Evolutionary conservation across 2,888 invertebrate species (phyloP).

Genomic region (Drosophila colorata): DNA sequence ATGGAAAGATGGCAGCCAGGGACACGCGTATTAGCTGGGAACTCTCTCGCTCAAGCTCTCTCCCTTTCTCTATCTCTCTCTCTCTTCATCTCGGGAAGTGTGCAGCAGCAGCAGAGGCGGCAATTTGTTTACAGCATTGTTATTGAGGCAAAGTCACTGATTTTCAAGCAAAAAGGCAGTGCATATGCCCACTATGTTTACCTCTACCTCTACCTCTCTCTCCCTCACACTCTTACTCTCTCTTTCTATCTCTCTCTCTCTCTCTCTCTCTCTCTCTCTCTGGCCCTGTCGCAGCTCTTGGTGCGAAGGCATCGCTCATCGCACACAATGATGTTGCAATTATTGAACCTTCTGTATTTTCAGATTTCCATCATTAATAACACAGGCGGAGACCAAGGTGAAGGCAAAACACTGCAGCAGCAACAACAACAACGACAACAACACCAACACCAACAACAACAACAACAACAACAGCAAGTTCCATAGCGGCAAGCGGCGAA

Average conservation of each 20-base stretch:
- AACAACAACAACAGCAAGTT: conserved; percentile 12
- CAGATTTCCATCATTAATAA: conserved; percentile 85
- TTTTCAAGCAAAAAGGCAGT: conserved; percentile 40
- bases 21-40: conserved; percentile 55
- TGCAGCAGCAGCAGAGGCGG: conserved; percentile 35
- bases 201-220: background rate
- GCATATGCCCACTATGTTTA: background rate
- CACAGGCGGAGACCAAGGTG: conserved; percentile 84
- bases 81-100: conserved; percentile 34
- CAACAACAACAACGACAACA: background rate
- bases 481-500: conserved; percentile 27
- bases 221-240: too few relatives aligned
- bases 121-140: conserved; percentile 72
- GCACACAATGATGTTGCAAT: conserved; percentile 84
- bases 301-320: conserved; percentile 60
- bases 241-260: background rate
- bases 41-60: background rate
- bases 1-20: conserved; percentile 59
- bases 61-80: background rate
- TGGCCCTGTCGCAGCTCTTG: background rate
- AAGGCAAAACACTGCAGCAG: conserved; percentile 41
- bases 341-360: conserved; percentile 86
- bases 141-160: conserved; percentile 72
- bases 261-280: too few relatives aligned
- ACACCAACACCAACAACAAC: background rate